Base-by-base conservation (phyloP, 2,888 invertebrate genomes). In the Pammene aurita region DNA sequence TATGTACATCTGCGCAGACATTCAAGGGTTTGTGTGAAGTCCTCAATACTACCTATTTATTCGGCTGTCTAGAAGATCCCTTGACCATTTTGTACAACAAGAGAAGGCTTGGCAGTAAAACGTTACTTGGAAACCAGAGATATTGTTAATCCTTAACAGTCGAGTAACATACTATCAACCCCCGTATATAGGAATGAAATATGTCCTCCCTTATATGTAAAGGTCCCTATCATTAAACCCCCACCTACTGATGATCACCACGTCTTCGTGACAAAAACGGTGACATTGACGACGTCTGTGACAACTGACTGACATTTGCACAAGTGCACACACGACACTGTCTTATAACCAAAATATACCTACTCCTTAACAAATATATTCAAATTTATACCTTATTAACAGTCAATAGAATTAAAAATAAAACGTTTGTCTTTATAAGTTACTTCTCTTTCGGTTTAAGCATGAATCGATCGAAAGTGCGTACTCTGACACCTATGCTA, bases 221-320 rank as follows among this genome's bases (percentile, higher is more conserved):
- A 44, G 18, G 57, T 58, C 4, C 42, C 42, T 42, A 42, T 11
- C 9, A 42, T 16, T 18, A 44, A 58, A 13, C 44, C 11, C 10
- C 42, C 38, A 42, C 13, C 57, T 18, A 18, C 26, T 35, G 48
- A 14, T 34, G n/a, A 46, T 46, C 50, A 54, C 7, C 34, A 13
- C 54, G 41, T 44, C 26, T 26, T 9, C n/a, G 42, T 52, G 52
- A 44, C 57, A 16, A 52, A 52, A 41, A n/a, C 2, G 34, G 14
- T 42, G 42, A 54, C 56, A 61, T 16, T 62, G 48, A 46, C 48
- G 13, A 34, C 42, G n/a, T 48, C 18, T 61, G 42, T 81, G 82
- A 82, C 80, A 75, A 71, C 77, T 78, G 77, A 78, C 72, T 82
- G 84, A 81, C 84, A 80, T 85, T 85, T 85, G 79, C 82, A 86